Evolutionary conservation across 1,140 invertebrate species (phyloP), one percentile per base, ranked within the genome.

Genomic region (Temnothorax nylanderi): DNA sequence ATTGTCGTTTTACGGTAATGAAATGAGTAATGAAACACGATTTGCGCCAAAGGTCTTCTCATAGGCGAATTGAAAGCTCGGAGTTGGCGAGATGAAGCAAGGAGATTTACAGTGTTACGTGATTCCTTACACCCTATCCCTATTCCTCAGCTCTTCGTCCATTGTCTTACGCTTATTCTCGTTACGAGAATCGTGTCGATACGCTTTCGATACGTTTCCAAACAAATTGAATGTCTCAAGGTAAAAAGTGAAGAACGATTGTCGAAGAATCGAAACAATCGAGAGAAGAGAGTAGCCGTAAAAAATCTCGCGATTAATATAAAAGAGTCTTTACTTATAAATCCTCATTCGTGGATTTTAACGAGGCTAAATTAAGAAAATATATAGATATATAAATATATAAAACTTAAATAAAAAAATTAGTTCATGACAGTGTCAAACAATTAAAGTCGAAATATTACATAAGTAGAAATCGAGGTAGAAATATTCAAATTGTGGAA

Each of bases 81-180:
- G 11, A 67, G 21, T 6, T 34, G 41, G 44, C 7, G 32, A 60
- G n/a, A 58, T 11, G 58, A 44, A 37, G 64, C 16, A 11, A 26
- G 51, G 8, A 88, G n/a, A 85, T 51, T 86, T 75, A 80, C 49
- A 47, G n/a, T n/a, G 58, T 81, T 89, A 87, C 87, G 65, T 62
- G 44, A 77, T 89, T 77, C 41, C 60, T 74, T 67, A 11, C 60
- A 67, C 37, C 87, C 65, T 76, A 26, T 41, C 7, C 67, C 49
- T 64, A 13, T 56, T 32, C 47, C 58, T 88, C 58, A 7, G 21
- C 34, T 11, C 60, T 65, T 67, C 26, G 1, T 16, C 54, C 32
- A 72, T 64, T 85, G 64, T 67, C 21, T 60, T 34, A 62, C 62
- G 21, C 44, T 87, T 65, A 37, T 47, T 84, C 85, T 87, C 85